Conservation (phyloP, 1,140 invertebrate species). For the Drosophila ananassae region DNA sequence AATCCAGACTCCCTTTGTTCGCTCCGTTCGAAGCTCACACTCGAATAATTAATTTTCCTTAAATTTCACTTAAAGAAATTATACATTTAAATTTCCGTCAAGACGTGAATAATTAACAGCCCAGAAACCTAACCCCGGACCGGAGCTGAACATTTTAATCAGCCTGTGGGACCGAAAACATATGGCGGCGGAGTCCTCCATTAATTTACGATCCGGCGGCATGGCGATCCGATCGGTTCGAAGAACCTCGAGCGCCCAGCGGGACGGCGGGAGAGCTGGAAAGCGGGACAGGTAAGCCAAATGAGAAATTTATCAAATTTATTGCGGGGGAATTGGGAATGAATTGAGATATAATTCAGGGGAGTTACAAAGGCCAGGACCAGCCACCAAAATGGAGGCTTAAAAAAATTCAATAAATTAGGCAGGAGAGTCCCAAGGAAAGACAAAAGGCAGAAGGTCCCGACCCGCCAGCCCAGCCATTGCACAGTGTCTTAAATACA, state of each 20-base stretch:
- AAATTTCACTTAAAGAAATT: slow-evolving; percentile 51
- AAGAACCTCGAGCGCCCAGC: slow-evolving; percentile 8
- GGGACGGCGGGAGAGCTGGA: slow-evolving; percentile 32
- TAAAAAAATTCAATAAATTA: slow-evolving; percentile 77
- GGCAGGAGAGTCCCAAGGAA: slow-evolving; percentile 18
- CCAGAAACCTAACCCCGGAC: slow-evolving; percentile 55
- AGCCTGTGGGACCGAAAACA: slow-evolving; percentile 34
- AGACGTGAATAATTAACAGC: slow-evolving; percentile 65
- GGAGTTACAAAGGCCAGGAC: slow-evolving; percentile 68
- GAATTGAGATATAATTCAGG: slow-evolving; percentile 80
- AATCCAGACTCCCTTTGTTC: slow-evolving; percentile 46
- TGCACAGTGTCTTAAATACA: slow-evolving; percentile 12
- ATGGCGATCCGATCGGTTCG: slow-evolving; percentile 49
- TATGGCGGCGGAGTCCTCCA: slow-evolving; percentile 50
- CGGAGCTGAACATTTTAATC: slow-evolving; percentile 69
- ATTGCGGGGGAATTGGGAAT: slow-evolving; percentile 50
- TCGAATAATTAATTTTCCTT: slow-evolving; percentile 68
- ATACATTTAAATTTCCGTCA: slow-evolving; percentile 63
- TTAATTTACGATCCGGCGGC: slow-evolving; percentile 63
- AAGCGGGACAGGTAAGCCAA: slow-evolving; percentile 66
- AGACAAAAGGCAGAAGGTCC: slow-evolving; percentile 54
- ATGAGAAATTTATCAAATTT: slow-evolving; percentile 81
- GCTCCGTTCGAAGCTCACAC: slow-evolving; percentile 23
- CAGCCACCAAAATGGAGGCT: slow-evolving; percentile 67
- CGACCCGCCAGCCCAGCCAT: slow-evolving; percentile 42